These are phyloP conservation scores for Parnassius glacialis DNA, from an alignment of 2,888 invertebrate genomes.

Conservation along the genomic window DNA sequence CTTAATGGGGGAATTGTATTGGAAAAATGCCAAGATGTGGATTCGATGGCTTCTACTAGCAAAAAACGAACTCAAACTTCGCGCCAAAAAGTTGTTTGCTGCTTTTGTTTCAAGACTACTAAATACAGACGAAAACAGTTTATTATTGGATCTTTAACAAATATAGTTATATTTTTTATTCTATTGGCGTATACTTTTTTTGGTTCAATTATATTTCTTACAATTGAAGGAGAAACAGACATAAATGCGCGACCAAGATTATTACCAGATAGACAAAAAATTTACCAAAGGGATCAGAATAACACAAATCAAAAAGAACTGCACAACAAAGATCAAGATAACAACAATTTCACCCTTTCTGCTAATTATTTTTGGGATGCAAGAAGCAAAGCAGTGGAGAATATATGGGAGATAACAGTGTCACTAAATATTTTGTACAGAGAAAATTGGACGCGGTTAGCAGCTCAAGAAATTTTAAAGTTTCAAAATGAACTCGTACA, in stretches of 20 bases:
- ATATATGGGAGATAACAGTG: constrained; percentile 95
- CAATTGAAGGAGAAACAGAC: constrained; percentile 87
- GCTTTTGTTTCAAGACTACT: constrained; percentile 79
- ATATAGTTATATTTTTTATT: constrained; percentile 90
- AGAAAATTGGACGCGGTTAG: constrained; percentile 93
- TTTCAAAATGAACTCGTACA: constrained; percentile 92
- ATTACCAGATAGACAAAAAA: constrained; percentile 74
- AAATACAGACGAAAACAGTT: constrained; percentile 82
- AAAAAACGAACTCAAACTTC: constrained; percentile 73
- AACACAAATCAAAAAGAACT: constrained; percentile 58
- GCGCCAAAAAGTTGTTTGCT: constrained; percentile 77
- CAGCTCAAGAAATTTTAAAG: constrained; percentile 87
- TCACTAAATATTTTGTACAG: constrained; percentile 92
- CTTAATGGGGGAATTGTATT: constrained; percentile 74
- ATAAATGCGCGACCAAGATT: constrained; percentile 74
- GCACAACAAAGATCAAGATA: constrained; percentile 63
- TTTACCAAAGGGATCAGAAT: constrained; percentile 73
- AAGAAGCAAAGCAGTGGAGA: constrained; percentile 86
- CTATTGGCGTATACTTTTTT: constrained; percentile 89
- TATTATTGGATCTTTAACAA: constrained; percentile 88
- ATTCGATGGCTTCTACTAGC: constrained; percentile 74
- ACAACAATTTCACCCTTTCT: constrained; percentile 65
- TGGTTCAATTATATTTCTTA: constrained; percentile 91
- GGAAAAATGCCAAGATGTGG: constrained; percentile 79
- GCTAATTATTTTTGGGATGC: constrained; percentile 77